These are phyloP conservation scores for Macheiramphus alcinus DNA, from an alignment of 2,113 vertebrate genomes.

Conservation along the genomic window DNA sequence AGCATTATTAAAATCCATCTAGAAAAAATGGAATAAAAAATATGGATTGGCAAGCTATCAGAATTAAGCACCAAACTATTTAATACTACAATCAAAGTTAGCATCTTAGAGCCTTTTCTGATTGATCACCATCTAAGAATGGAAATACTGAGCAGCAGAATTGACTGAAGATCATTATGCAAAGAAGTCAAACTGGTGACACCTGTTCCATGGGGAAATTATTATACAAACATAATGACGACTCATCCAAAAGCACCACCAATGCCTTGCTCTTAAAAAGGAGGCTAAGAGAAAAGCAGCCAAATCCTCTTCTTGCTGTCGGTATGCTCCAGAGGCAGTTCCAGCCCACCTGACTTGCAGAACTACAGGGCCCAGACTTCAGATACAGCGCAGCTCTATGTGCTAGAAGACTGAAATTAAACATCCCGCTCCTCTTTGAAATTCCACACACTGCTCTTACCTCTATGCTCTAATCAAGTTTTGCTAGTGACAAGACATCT, in stretches of 20 bases:
- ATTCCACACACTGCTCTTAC: background rate
- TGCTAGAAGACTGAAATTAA: background rate
- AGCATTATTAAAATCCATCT: background rate
- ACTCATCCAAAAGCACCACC: background rate
- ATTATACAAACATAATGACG: background rate
- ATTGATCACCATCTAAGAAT: background rate
- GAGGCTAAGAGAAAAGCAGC: background rate
- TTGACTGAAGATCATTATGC: background rate
- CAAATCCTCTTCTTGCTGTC: background rate
- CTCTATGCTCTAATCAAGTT: background rate
- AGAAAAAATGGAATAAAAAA: background rate
- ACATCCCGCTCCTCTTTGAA: background rate
- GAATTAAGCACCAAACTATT: background rate
- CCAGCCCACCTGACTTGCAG: background rate
- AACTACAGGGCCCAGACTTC: background rate
- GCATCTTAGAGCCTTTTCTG: background rate
- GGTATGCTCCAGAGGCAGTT: background rate
- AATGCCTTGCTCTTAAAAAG: background rate
- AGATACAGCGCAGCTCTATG: background rate
- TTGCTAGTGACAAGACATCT: background rate
- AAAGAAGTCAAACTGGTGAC: background rate
- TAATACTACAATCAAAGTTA: background rate
- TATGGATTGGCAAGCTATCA: background rate
- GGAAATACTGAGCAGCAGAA: background rate
- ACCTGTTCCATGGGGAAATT: background rate